phyloP scores from a whole-genome alignment of 2,888 invertebrate genomes.

The Drosophila ezoana region DNA sequence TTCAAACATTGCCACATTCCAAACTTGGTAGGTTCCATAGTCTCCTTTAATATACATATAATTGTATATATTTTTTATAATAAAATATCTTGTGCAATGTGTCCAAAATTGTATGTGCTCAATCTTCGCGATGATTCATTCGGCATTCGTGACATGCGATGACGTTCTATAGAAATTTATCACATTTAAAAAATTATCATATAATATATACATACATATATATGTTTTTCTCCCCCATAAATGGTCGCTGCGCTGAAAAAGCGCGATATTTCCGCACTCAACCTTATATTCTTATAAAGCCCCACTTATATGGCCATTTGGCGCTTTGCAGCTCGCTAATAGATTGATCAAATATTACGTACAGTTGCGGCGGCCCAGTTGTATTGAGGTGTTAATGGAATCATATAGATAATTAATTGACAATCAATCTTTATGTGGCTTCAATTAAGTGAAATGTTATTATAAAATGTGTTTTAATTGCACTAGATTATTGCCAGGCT shows the following conservation, averaged over 20 bases:
- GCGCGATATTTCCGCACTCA: conserved; percentile 28
- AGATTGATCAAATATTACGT: conserved; percentile 21
- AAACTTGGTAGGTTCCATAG: too few relatives aligned
- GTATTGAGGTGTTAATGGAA: conserved; percentile 35
- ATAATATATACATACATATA: neutral
- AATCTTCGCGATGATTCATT: conserved; percentile 51
- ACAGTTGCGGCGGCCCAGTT: conserved; percentile 18
- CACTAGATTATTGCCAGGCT: neutral
- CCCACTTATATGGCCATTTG: conserved; percentile 21
- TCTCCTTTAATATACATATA: too few relatives aligned
- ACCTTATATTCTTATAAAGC: conserved; percentile 8
- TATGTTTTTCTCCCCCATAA: conserved; percentile 27
- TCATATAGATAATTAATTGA: conserved; percentile 26
- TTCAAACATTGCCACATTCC: too few relatives aligned
- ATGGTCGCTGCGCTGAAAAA: conserved; percentile 25
- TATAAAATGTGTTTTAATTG: conserved; percentile 1
- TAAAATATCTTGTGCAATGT: conserved; percentile 34
- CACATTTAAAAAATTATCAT: conserved; percentile 34
- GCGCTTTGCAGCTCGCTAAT: conserved; percentile 28
- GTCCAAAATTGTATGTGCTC: conserved; percentile 20
- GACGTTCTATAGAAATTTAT: conserved; percentile 48
- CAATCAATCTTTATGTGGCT: conserved; percentile 12
- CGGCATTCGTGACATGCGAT: conserved; percentile 40
- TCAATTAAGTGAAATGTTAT: conserved; percentile 13
- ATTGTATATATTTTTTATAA: too few relatives aligned